A percentile compares a stretch with the other conserved stretches of the same genome.
Conservation (phyloP, 2,797 vertebrate species). For the Sebastes taczanowskii region DNA sequence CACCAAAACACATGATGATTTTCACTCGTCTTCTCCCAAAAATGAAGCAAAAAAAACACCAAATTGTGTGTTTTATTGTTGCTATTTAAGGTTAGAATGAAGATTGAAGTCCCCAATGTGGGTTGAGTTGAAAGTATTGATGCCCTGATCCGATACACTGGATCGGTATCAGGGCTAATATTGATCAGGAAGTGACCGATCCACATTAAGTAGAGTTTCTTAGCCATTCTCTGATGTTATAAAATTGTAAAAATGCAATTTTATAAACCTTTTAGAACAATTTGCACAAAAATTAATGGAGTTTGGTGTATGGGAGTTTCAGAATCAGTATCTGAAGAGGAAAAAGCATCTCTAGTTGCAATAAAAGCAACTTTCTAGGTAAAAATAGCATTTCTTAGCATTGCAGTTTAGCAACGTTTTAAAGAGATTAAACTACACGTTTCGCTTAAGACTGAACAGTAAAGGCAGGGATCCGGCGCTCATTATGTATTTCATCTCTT, state of each 20-base stretch:
- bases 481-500: slow-evolving; percentile 22
- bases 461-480: slow-evolving; percentile 8
- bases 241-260: background rate
- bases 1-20: background rate
- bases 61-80: background rate
- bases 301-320: background rate
- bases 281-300: background rate
- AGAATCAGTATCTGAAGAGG: background rate
- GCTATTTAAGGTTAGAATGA: slow-evolving; percentile 14
- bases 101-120: background rate
- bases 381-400: background rate
- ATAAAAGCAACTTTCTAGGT: background rate
- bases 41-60: background rate
- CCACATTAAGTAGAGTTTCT: background rate
- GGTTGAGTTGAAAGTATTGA: slow-evolving; percentile 30
- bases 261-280: background rate
- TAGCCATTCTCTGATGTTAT: background rate
- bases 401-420: background rate
- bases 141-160: slow-evolving; percentile 12
- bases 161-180: slow-evolving; percentile 26
- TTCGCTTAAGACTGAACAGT: background rate
- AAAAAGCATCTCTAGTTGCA: background rate
- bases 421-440: slow-evolving; percentile 10
- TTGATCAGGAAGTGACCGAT: slow-evolving; percentile 21
- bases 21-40: background rate